Evolutionary conservation across 35 echinoderm and acorn worm genomes (phyloP), one percentile per base, ranked within the genome.

Genomic region (Lytechinus variegatus): DNA sequence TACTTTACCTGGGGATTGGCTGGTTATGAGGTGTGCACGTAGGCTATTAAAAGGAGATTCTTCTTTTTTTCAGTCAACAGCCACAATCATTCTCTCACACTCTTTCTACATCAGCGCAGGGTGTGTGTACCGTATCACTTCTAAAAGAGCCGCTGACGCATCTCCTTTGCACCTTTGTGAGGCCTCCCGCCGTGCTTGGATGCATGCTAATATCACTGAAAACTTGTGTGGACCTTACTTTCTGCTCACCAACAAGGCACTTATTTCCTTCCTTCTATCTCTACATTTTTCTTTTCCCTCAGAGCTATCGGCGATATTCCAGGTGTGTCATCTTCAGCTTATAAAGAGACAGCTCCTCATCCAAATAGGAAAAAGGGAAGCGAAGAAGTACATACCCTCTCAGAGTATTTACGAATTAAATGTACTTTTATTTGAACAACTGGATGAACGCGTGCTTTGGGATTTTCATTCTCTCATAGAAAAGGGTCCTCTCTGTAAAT

Each of bases 381-480:
- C 0, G 33, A 44, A 27, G 88, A 90, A 90, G 88, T 54, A 54
- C 88, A 90, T 44, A 55, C 2, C 54, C 92, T 54, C 27, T 54
- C 27, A 10, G 92, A 54, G 55, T 93, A 57, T 93, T 93, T 93
- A 93, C 92, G 92, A 93, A 55, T 55, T 93, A 93, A 93, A 93
- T 93, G 92, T 57, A 93, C 92, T 93, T 57, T 54, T 93, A 57
- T 93, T 93, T 93, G 92, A 93, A 93, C 92, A 93, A 93, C 54
- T 55, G 92, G 54, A 93, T 54, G 54, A 54, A 93, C 57, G 55
- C 92, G 92, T 93, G 27, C 92, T 93, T 93, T 93, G 92, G 55
- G 27, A 79, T 79, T 79, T 79, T 79, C 66, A 79, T 79, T 7
- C 66, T 79, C 66, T 79, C 66, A 24, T 79, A 24, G 66, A 19